phyloP scores from a whole-genome alignment of 2,888 invertebrate genomes.

The Argyresthia albistria region DNA sequence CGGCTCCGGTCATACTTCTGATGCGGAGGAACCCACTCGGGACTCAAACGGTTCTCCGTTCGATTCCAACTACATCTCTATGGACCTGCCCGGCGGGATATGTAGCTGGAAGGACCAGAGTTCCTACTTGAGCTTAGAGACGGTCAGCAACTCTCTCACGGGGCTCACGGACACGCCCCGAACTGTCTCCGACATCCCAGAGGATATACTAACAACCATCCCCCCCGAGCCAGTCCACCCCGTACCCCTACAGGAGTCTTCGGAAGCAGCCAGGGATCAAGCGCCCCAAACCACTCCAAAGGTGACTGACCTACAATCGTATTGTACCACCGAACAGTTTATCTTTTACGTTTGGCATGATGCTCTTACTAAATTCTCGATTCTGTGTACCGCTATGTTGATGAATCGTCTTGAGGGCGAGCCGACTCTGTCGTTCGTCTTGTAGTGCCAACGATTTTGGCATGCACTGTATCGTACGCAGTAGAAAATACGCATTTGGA shows the following conservation, averaged over 20 bases:
- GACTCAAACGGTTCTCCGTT: slow-evolving; percentile 37
- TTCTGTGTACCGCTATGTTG: slow-evolving; percentile 40
- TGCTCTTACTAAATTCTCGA: slow-evolving; percentile 61
- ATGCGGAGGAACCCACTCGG: slow-evolving; percentile 36
- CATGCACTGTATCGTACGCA: slow-evolving; percentile 36
- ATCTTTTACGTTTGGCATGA: slow-evolving; percentile 66
- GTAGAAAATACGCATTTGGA: slow-evolving; percentile 33
- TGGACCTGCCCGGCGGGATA: slow-evolving; percentile 84
- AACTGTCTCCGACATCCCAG: slow-evolving; percentile 31
- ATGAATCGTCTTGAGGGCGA: slow-evolving; percentile 37
- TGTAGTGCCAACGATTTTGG: slow-evolving; percentile 58
- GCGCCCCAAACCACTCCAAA: slow-evolving; percentile 48
- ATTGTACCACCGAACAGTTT: slow-evolving; percentile 64
- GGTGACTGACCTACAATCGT: slow-evolving; percentile 67
- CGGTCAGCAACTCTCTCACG: slow-evolving; percentile 33
- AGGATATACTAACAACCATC: slow-evolving; percentile 67
- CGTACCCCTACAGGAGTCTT: slow-evolving; percentile 56
- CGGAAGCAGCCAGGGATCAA: slow-evolving; percentile 22
- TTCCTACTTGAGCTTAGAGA: slow-evolving; percentile 79
- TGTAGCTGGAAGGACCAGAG: slow-evolving; percentile 88
- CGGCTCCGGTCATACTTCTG: slow-evolving; percentile 70
- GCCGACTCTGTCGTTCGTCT: slow-evolving; percentile 57
- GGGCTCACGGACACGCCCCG: slow-evolving; percentile 19
- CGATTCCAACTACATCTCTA: slow-evolving; percentile 76
- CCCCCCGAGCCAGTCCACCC: slow-evolving; percentile 53